Evolutionary conservation across 2,797 vertebrate genomes (phyloP).

Genomic region (Schizopygopsis pylzovi): DNA sequence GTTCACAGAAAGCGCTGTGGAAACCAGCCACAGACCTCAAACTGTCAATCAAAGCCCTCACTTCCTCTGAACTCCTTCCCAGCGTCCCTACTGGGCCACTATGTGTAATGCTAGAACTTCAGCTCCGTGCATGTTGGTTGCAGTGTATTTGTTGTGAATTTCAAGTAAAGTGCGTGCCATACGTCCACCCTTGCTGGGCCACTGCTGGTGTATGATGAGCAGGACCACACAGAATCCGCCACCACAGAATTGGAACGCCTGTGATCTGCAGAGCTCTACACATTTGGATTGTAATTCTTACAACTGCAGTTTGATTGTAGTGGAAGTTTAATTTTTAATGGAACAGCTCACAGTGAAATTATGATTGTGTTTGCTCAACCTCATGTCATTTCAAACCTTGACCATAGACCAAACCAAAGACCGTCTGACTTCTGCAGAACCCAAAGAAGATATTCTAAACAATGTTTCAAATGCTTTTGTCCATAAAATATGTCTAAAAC

Average conservation of each 20-base stretch:
- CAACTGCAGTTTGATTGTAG: not conserved
- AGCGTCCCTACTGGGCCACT: slow-evolving; percentile 47
- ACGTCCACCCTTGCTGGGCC: slow-evolving; percentile 62
- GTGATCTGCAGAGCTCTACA: not conserved
- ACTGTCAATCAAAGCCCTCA: slow-evolving; percentile 71
- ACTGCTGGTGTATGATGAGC: slow-evolving; percentile 64
- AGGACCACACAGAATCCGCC: not conserved
- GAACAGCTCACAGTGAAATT: not conserved
- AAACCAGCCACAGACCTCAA: slow-evolving; percentile 77
- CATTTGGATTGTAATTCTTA: slow-evolving; percentile 51
- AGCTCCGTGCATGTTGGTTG: slow-evolving; percentile 58
- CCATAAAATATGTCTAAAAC: not conserved
- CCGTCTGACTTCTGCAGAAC: not conserved
- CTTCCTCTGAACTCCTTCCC: slow-evolving; percentile 59
- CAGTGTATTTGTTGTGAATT: slow-evolving; percentile 61
- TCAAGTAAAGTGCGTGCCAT: slow-evolving; percentile 55
- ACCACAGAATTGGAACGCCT: not conserved
- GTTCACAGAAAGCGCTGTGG: slow-evolving; percentile 74
- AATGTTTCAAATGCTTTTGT: not conserved
- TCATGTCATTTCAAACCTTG: not conserved
- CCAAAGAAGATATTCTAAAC: not conserved
- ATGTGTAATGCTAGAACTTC: slow-evolving; percentile 62
- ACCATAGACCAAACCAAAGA: no score
- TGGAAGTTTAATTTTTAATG: not conserved
- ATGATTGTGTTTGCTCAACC: no score